Evolutionary conservation across 2,888 invertebrate species (phyloP).

Genomic region (Cremastinae sp.): DNA sequence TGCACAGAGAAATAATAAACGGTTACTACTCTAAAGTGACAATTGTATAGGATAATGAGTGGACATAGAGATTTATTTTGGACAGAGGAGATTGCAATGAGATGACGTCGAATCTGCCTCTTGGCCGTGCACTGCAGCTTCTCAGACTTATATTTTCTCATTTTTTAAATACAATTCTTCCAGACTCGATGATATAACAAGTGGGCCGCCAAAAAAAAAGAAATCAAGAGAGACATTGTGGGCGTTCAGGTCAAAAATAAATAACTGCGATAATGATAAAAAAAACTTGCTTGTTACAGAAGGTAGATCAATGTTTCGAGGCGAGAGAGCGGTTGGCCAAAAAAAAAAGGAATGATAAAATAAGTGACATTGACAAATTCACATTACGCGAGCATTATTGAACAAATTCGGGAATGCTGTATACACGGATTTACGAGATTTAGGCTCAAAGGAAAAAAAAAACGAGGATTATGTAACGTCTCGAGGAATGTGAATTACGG

Average conservation of each 20-base stretch:
- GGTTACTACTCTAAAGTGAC: slow-evolving; percentile 13
- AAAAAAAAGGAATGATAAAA: slow-evolving; percentile 4
- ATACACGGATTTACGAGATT: slow-evolving; percentile 6
- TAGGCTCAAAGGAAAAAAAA: too few relatives aligned
- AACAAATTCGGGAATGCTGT: slow-evolving; percentile 9
- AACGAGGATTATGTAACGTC: slow-evolving; percentile 53
- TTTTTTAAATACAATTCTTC: not conserved
- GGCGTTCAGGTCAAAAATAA: slow-evolving; percentile 48
- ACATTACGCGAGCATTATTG: slow-evolving; percentile 23
- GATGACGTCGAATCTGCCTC: not conserved
- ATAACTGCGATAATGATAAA: slow-evolving; percentile 22
- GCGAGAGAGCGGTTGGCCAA: not conserved
- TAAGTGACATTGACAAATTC: slow-evolving; percentile 35
- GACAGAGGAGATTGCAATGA: not conserved
- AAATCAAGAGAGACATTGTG: slow-evolving; percentile 15
- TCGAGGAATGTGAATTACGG: slow-evolving; percentile 10
- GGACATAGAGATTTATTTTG: not conserved
- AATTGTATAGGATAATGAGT: not conserved
- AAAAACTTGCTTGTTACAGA: not conserved
- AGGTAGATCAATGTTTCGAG: not conserved
- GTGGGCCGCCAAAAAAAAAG: slow-evolving; percentile 10
- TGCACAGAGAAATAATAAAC: slow-evolving; percentile 64
- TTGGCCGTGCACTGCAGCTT: not conserved
- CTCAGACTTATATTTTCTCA: not conserved
- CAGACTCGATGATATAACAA: slow-evolving; percentile 44